These are phyloP conservation scores for Pachyramphus minor DNA, from an alignment of 2,113 vertebrate species.

Conservation along the genomic window DNA sequence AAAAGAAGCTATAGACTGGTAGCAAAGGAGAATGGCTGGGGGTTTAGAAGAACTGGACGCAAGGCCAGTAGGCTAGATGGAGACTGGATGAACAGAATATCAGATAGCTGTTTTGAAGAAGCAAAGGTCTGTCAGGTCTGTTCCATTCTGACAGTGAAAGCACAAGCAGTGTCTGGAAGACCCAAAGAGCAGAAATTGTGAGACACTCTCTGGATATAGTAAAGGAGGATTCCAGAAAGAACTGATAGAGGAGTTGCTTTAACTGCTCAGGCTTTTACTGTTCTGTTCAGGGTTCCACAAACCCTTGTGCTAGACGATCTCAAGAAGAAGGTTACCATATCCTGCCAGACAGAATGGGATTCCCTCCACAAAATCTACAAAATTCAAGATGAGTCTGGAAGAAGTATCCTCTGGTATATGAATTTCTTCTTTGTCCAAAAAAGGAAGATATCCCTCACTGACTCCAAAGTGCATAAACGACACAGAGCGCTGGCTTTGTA, in stretches of 20 bases:
- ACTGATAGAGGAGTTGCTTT: not conserved
- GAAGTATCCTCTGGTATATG: not conserved
- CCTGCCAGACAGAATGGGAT: not conserved
- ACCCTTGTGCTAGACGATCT: not conserved
- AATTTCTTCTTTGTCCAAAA: not conserved
- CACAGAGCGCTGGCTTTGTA: not conserved
- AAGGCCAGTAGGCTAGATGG: not conserved
- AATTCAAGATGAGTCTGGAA: not conserved
- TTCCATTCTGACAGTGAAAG: fast-evolving
- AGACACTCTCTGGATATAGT: not conserved
- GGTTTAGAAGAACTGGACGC: not conserved
- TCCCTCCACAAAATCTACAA: not conserved
- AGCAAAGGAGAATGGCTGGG: not conserved
- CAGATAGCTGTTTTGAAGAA: not conserved
- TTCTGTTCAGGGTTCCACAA: not conserved
- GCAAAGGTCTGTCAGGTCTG: not conserved
- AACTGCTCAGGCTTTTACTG: not conserved
- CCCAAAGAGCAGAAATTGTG: not conserved
- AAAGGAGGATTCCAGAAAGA: not conserved
- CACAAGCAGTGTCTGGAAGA: not conserved
- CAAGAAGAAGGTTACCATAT: not conserved
- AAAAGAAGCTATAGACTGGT: not conserved
- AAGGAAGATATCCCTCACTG: not conserved
- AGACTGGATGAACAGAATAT: not conserved
- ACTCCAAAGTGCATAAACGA: not conserved